Evolutionary conservation across 2,797 vertebrate species (phyloP).

Genomic region (Macroramphosus scolopax): DNA sequence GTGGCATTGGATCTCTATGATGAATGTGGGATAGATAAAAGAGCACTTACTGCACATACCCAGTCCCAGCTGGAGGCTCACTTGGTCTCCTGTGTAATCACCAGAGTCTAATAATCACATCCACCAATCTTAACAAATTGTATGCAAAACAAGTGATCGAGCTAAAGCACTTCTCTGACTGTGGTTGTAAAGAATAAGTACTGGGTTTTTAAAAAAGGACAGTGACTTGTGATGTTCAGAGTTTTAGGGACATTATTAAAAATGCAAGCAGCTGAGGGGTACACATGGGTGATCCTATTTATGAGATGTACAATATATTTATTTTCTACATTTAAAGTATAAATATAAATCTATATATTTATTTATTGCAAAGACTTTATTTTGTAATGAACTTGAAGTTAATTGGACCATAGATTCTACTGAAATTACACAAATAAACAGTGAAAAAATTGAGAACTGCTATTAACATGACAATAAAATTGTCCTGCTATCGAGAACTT

Average conservation of each 20-base stretch:
- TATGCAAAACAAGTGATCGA: constrained; percentile 34
- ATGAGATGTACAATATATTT: constrained; percentile 99
- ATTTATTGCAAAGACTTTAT: constrained; percentile 99
- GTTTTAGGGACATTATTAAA: constrained; percentile 84
- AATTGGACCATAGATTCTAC: constrained; percentile 93
- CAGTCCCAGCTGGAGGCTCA: constrained; percentile 28
- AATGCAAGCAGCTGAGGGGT: constrained; percentile 90
- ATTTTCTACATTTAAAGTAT: constrained; percentile 98
- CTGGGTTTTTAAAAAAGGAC: constrained; percentile 59
- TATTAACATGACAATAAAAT: constrained; percentile 93
- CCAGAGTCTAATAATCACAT: constrained; percentile 36
- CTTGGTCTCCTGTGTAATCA: constrained; percentile 34
- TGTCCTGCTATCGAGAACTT: constrained; percentile 81
- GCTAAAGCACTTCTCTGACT: constrained; percentile 64
- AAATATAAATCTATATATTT: constrained; percentile 98
- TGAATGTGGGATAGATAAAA: constrained; percentile 56
- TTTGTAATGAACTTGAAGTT: constrained; percentile 98
- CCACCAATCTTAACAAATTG: constrained; percentile 35
- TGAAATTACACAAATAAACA: constrained; percentile 80
- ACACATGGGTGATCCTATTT: constrained; percentile 97
- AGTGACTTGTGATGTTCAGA: constrained; percentile 83
- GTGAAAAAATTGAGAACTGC: constrained; percentile 74
- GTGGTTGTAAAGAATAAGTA: constrained; percentile 58
- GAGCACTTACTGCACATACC: constrained; percentile 70
- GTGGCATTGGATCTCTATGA: constrained; percentile 27